phyloP scores from a whole-genome alignment of 2,888 invertebrate genomes.

The Mesodorylaimus sp. region DNA sequence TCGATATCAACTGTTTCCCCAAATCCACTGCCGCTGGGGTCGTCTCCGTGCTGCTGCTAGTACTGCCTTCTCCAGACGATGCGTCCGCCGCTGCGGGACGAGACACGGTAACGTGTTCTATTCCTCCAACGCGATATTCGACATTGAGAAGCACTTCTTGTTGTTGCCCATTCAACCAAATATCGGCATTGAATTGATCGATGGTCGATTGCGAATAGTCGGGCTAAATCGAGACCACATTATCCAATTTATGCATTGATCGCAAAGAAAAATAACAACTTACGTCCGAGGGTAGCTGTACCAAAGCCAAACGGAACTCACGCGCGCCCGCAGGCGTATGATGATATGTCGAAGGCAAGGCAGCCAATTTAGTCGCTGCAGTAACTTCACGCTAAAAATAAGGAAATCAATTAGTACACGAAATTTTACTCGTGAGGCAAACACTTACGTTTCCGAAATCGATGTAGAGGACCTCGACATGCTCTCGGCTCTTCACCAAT shows the following conservation, averaged over 20 bases:
- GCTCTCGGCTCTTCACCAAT: conserved; percentile 45
- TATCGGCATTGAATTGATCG: neutral
- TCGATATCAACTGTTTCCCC: conserved; percentile 57
- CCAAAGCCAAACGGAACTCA: conserved; percentile 68
- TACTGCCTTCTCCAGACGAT: neutral
- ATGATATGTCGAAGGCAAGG: conserved; percentile 56
- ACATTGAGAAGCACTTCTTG: conserved; percentile 15
- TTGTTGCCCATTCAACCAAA: no score
- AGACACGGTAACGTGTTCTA: conserved; percentile 17
- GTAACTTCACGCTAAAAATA: conserved; percentile 49
- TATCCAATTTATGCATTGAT: neutral
- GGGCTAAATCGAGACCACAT: conserved; percentile 4
- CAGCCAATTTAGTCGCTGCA: conserved; percentile 52
- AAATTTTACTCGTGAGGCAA: conserved; percentile 7
- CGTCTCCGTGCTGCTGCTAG: neutral
- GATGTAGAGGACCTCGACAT: conserved; percentile 64
- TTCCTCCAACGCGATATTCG: conserved; percentile 20
- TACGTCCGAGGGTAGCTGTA: conserved; percentile 64
- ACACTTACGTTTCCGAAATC: conserved; percentile 70
- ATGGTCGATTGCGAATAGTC: neutral
- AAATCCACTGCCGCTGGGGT: conserved; percentile 41
- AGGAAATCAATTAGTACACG: conserved; percentile 1
- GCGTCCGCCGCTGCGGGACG: neutral
- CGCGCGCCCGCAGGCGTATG: conserved; percentile 49
- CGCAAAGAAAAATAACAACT: conserved; percentile 25